These are phyloP conservation scores for Corythornis vintsioides DNA, from an alignment of 2,113 vertebrate genomes.

Conservation along the genomic window DNA sequence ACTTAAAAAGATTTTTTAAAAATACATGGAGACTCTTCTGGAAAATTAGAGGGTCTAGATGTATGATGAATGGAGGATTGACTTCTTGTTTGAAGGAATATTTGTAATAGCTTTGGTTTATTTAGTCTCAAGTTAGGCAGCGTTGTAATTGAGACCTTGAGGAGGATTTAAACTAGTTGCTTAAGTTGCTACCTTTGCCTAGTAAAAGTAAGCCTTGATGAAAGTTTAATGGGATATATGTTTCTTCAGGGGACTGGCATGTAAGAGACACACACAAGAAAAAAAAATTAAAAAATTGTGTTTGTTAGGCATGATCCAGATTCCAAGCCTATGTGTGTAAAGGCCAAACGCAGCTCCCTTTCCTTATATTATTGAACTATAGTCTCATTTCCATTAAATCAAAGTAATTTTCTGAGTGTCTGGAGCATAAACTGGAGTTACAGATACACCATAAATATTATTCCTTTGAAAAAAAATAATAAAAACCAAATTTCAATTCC, in stretches of 20 bases:
- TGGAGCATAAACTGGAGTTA: background rate
- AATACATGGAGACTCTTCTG: background rate
- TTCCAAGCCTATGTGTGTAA: background rate
- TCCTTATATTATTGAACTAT: background rate
- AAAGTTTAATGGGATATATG: background rate
- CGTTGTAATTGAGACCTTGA: background rate
- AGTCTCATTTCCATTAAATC: background rate
- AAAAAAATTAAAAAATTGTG: background rate
- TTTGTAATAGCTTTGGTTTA: background rate
- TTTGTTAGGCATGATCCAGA: background rate
- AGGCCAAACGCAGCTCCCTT: background rate
- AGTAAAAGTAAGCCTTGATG: background rate
- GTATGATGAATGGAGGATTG: background rate
- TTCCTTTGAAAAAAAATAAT: background rate
- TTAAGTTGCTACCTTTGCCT: background rate
- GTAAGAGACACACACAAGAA: background rate
- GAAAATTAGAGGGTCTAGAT: background rate
- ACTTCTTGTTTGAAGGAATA: background rate
- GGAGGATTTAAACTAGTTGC: background rate
- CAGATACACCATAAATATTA: background rate
- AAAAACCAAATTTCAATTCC: background rate
- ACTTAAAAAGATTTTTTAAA: background rate
- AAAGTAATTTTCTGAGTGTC: background rate
- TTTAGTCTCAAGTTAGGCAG: background rate
- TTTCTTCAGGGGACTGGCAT: background rate